Percentiles rank a stretch among this genome's conserved stretches.
Evolutionary conservation across 2,797 vertebrate species (phyloP).

Genomic region (Emys orbicularis): DNA sequence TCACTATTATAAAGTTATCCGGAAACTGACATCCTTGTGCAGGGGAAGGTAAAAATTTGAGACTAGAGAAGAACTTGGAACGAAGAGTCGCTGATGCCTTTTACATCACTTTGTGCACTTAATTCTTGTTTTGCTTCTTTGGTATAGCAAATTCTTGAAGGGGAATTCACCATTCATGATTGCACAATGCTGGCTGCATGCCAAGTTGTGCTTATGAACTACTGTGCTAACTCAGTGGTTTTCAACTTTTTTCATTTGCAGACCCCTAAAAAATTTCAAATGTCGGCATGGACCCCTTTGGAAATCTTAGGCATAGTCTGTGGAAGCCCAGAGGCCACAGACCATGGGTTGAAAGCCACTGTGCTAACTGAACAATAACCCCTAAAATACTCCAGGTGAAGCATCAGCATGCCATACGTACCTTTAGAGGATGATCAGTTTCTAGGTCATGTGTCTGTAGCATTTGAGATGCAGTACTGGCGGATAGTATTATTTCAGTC

Average conservation of each 20-base stretch:
- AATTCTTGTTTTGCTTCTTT: neutral
- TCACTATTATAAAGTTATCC: neutral
- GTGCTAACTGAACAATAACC: neutral
- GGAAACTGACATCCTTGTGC: neutral
- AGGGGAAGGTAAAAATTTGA: neutral
- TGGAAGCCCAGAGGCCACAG: neutral
- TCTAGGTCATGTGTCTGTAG: neutral
- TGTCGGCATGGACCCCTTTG: neutral
- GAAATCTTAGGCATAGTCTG: neutral
- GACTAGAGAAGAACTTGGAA: neutral
- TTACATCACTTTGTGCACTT: neutral
- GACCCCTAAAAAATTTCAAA: neutral
- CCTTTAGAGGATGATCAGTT: neutral
- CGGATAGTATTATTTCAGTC: neutral
- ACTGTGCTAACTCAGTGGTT: neutral
- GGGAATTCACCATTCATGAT: neutral
- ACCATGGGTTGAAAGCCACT: neutral
- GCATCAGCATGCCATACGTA: neutral
- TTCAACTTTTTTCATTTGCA: neutral
- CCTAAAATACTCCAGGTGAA: neutral
- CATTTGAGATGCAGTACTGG: neutral
- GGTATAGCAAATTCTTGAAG: neutral
- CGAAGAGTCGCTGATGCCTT: neutral
- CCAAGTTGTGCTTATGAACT: neutral
- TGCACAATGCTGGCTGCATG: neutral